These are phyloP conservation scores for Brachyptera putata DNA, from an alignment of 2,888 invertebrate genomes.

Conservation along the genomic window DNA sequence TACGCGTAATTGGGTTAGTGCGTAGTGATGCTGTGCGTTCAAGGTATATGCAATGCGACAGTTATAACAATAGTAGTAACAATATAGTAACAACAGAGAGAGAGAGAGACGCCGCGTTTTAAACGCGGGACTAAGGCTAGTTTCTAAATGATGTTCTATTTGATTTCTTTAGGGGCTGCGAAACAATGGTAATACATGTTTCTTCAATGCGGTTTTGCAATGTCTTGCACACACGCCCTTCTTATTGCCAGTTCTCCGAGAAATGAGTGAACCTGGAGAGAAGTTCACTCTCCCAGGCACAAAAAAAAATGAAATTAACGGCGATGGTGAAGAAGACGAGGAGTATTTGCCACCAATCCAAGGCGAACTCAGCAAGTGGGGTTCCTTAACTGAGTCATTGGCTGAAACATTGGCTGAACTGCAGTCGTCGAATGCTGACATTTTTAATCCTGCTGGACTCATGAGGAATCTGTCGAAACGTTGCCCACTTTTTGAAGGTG, in stretches of 20 bases:
- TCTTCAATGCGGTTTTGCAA: slow-evolving; percentile 95
- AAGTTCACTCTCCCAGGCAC: slow-evolving; percentile 45
- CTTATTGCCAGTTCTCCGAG: slow-evolving; percentile 61
- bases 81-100: too few relatives aligned
- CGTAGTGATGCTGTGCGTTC: too few relatives aligned
- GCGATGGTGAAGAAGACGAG: slow-evolving; percentile 6
- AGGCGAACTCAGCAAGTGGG: slow-evolving; percentile 58
- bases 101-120: too few relatives aligned
- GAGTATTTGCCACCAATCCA: background rate
- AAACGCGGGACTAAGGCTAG: too few relatives aligned
- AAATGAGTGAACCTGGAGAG: slow-evolving; percentile 63
- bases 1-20: too few relatives aligned
- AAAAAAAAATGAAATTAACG: too few relatives aligned
- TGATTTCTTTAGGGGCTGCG: slow-evolving; percentile 64
- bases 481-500: slow-evolving; percentile 83
- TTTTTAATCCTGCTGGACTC: slow-evolving; percentile 24
- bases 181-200: slow-evolving; percentile 95
- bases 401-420: slow-evolving; percentile 66
- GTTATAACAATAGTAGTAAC: too few relatives aligned
- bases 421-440: slow-evolving; percentile 48
- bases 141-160: slow-evolving; percentile 10
- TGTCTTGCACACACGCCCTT: slow-evolving; percentile 84
- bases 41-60: too few relatives aligned
- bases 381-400: slow-evolving; percentile 60
- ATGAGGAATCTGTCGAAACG: slow-evolving; percentile 25